phyloP scores from a whole-genome alignment of 2,888 invertebrate genomes.

The Apamea crenata region DNA sequence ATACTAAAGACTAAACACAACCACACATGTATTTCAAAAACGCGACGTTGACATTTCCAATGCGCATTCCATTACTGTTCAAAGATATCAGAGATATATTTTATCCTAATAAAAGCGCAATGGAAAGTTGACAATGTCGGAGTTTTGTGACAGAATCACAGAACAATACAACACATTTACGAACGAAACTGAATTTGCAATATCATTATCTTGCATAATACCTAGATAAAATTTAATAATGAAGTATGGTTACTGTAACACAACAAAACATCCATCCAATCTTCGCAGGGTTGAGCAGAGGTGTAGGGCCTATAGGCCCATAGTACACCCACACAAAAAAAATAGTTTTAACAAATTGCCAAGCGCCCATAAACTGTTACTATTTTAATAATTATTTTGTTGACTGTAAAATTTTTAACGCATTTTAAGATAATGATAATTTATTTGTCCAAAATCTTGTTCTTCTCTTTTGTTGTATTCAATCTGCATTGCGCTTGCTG shows the following conservation, averaged over 20 bases:
- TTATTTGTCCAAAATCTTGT: too few relatives aligned
- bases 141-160: neutral
- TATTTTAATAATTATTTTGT: too few relatives aligned
- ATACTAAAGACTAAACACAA: neutral
- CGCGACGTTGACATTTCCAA: neutral
- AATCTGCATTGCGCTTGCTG: neutral
- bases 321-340: too few relatives aligned
- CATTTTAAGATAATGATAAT: too few relatives aligned
- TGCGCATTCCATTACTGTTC: neutral
- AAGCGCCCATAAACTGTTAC: too few relatives aligned
- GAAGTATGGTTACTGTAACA: neutral
- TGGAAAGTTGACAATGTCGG: neutral
- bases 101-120: neutral
- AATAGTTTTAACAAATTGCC: too few relatives aligned
- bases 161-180: neutral
- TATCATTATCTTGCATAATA: neutral
- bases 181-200: conserved; percentile 37
- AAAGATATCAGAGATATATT: neutral
- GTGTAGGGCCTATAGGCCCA: too few relatives aligned
- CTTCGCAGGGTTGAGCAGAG: too few relatives aligned
- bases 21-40: neutral
- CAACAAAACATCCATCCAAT: too few relatives aligned
- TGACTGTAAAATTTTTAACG: too few relatives aligned
- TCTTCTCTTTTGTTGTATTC: too few relatives aligned
- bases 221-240: neutral